These are phyloP conservation scores for Trichechus manatus DNA, from an alignment of 2,113 vertebrate species.

Conservation along the genomic window DNA sequence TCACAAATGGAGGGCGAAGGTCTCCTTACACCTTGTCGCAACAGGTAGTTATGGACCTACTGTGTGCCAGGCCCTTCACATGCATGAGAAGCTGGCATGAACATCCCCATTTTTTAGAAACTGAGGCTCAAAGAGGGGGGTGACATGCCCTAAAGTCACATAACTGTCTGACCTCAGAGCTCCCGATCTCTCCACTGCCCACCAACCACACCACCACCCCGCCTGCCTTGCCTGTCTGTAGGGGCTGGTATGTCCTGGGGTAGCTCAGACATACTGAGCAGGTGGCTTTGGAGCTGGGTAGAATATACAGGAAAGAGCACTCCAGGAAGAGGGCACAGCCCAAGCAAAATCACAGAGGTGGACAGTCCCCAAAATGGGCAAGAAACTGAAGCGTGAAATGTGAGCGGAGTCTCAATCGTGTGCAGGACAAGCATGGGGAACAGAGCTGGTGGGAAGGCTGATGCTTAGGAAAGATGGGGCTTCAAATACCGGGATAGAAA, in stretches of 20 bases:
- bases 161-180: neutral
- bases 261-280: neutral
- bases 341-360: neutral
- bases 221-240: neutral
- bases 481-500: rapidly evolving
- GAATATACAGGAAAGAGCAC: rapidly evolving
- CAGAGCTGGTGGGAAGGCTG: neutral
- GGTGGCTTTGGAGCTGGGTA: neutral
- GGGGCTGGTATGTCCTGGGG: neutral
- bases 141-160: neutral
- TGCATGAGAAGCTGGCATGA: neutral
- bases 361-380: rapidly evolving
- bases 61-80: neutral
- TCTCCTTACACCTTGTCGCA: neutral
- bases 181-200: neutral
- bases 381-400: neutral
- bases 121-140: neutral
- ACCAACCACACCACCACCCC: rapidly evolving
- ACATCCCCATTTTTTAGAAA: neutral
- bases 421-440: rapidly evolving
- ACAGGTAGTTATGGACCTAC: too few relatives aligned
- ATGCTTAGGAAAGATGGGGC: neutral
- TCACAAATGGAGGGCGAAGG: neutral
- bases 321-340: neutral
- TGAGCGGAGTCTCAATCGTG: rapidly evolving